Conservation (phyloP, 1,140 invertebrate species). For the Eumaeus atala region DNA sequence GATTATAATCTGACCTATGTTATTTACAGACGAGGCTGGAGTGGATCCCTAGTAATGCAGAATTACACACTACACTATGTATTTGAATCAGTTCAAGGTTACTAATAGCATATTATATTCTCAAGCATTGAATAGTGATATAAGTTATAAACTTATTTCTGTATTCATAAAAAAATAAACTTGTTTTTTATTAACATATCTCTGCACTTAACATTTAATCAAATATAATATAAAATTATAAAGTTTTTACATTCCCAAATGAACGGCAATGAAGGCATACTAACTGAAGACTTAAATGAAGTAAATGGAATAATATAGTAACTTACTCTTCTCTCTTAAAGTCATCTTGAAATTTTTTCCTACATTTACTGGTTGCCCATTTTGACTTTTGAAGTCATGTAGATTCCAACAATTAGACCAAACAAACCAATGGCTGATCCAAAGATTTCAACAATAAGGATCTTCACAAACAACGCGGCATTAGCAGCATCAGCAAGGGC, state of each 20-base stretch:
- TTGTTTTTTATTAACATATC: not conserved
- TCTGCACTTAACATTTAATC: not conserved
- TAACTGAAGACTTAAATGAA: too few species aligned
- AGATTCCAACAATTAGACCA: conserved; percentile 98
- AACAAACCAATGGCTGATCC: conserved; percentile 98
- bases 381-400: conserved; percentile 84
- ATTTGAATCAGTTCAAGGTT: too few species aligned
- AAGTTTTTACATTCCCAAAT: too few species aligned
- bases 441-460: conserved; percentile 98
- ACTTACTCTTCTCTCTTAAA: conserved; percentile 65
- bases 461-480: conserved; percentile 95
- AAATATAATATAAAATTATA: conserved; percentile 10
- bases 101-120: too few species aligned
- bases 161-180: not conserved
- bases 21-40: too few species aligned
- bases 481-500: conserved; percentile 97
- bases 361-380: conserved; percentile 74
- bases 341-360: conserved; percentile 42
- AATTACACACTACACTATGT: too few species aligned
- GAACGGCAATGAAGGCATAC: too few species aligned
- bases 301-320: too few species aligned
- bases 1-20: too few species aligned
- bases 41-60: too few species aligned
- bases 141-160: too few species aligned
- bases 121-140: too few species aligned